phyloP scores from a whole-genome alignment of 1,140 invertebrate species.

The Ephestia elutella region DNA sequence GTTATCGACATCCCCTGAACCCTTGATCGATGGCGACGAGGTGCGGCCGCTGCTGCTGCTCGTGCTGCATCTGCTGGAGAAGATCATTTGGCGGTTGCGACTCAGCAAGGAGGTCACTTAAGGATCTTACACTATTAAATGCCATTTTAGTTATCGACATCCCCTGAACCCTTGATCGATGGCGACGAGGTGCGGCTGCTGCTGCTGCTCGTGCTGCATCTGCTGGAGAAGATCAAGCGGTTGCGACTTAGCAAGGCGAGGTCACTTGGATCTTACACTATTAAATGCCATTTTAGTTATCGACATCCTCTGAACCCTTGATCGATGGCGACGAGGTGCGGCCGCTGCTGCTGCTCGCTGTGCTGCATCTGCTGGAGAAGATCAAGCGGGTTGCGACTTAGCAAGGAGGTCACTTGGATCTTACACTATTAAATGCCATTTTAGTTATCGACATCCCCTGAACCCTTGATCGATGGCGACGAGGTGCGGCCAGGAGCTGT shows the following conservation, averaged over 20 bases:
- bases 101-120: constrained; percentile 95
- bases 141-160: background rate
- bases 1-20: constrained; percentile 75
- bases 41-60: constrained; percentile 88
- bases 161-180: constrained; percentile 81
- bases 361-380: constrained; percentile 93
- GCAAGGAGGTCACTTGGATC: too few species aligned
- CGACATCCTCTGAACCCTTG: constrained; percentile 79
- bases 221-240: constrained; percentile 91
- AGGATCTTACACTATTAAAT: constrained; percentile 8
- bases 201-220: constrained; percentile 91
- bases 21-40: constrained; percentile 77
- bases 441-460: too few species aligned
- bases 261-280: constrained; percentile 73
- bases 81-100: constrained; percentile 89
- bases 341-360: constrained; percentile 88
- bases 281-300: background rate
- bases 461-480: too few species aligned
- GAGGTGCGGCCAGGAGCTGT: too few species aligned
- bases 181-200: constrained; percentile 82
- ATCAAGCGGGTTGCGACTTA: too few species aligned
- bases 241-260: constrained; percentile 94
- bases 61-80: constrained; percentile 94
- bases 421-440: too few species aligned
- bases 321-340: constrained; percentile 79